Evolutionary conservation across 2,888 invertebrate species (phyloP), one percentile per base, ranked within the genome.

Genomic region (Sympetrum striolatum): DNA sequence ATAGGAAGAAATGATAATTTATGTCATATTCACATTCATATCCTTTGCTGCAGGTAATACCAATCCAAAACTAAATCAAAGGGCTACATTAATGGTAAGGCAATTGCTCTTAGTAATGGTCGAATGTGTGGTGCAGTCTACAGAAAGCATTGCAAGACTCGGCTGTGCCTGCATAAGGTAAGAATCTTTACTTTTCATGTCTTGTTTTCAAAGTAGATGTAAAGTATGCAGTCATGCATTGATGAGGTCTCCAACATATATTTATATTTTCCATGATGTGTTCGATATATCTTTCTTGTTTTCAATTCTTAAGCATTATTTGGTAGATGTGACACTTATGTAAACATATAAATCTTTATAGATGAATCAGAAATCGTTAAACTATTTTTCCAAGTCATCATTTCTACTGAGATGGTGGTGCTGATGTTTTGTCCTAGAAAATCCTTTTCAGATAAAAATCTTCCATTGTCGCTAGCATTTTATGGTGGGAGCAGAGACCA

Each of bases 101-200:
- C 98, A 98, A 94, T 94, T 98, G 81, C 95, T 98, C 91, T 94
- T 98, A 64, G 97, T 99, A 91, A 95, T 98, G 93, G 97, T 97
- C 39, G 98, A 99, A 94, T 98, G 98, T 93, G 96, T 98, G 39
- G 97, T 98, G 0, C 98, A 98, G 93, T 97, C 98, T 0, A 97
- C 97, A 92, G 98, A 98, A 94, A 96, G 97, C 64, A 96, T 99
- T 90, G 98, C 98, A 0, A 95, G 98, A 92, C 95, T 99, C 25
- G 98, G 98, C 22, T 98, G 98, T 91, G 98, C 98, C 8, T 99
- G 98, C 93, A 96, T 98, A 91, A 95, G 95, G 95, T 95, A 92
- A 92, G 92, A 14, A 14, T 58, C 18, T 12, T 18, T 37, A 22
- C n/a, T 53, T 22, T 48, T 39, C n/a, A 25, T 44, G 2, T 2